These are phyloP conservation scores for Sitobion miscanthi DNA, from an alignment of 1,140 invertebrate species.

Conservation along the genomic window DNA sequence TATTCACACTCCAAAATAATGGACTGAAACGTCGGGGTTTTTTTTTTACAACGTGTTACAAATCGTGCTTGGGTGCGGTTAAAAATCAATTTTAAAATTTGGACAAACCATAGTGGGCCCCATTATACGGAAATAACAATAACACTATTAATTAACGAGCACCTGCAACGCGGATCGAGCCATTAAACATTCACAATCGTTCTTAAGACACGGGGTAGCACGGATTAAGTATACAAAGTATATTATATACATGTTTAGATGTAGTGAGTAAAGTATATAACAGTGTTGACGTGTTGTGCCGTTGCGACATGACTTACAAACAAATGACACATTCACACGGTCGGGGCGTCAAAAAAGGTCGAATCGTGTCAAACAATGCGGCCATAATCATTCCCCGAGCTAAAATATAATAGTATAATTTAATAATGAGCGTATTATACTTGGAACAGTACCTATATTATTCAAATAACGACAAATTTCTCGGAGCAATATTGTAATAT, in stretches of 20 bases:
- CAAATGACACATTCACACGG: slow-evolving; percentile 8
- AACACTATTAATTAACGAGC: slow-evolving; percentile 1
- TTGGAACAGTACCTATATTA: background rate
- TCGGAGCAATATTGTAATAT: background rate
- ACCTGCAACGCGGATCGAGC: background rate
- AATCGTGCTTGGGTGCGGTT: background rate
- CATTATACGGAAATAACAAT: background rate
- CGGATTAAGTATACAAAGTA: background rate
- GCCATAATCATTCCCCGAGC: background rate
- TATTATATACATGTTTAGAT: background rate
- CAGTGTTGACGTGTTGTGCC: background rate
- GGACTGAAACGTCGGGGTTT: background rate
- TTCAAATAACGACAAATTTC: background rate
- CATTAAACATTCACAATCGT: background rate
- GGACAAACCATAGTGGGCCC: background rate
- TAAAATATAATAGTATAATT: background rate
- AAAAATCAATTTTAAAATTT: slow-evolving; percentile 11
- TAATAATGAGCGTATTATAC: background rate
- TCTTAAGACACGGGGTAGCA: slow-evolving; percentile 17
- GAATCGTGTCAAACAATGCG: background rate
- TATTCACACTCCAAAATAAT: slow-evolving; percentile 11
- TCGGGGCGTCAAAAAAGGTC: background rate
- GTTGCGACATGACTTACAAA: background rate
- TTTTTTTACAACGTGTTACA: background rate
- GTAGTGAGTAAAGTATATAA: background rate